Evolutionary conservation across 2,113 vertebrate species (phyloP), one percentile per base, ranked within the genome.

Genomic region (Rhynchopsitta pachyrhyncha): DNA sequence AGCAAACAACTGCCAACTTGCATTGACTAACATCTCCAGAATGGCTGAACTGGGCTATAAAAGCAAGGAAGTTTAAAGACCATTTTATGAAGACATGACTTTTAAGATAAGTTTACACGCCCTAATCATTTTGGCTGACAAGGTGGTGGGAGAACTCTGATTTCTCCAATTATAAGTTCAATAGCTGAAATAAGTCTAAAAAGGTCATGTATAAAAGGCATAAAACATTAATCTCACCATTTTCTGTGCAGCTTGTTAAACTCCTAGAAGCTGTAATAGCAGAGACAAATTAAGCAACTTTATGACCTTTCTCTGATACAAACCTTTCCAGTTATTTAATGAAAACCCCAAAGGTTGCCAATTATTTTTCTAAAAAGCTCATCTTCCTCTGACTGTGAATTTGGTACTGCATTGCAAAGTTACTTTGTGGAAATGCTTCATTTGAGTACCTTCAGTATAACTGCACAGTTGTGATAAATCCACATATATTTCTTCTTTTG

Each of bases 251-350:
- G 35, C 35, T 95, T 86, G 22, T 81, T 94, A 93, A 95, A 89
- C 23, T 75, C 44, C 41, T 62, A 47, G 55, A 81, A 76, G n/a
- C 31, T 52, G 5, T 64, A 88, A 93, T 2, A 88, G 19, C 37
- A 60, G 27, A 94, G 70, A 76, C 28, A 96, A 95, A 97, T 83
- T 28, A 28, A 93, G 24, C 63, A 78, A 90, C 57, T 85, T 88
- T 46, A 50, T 13, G 20, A 81, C 71, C 67, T 96, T 95, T 82
- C 50, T 63, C 46, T 85, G 70, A 82, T 37, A 70, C 88, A 92
- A 86, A 66, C 2, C 12, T 37, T 66, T 57, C 67, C 24, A 22
- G 37, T 47, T 90, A 68, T 31, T 93, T 93, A 85, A 78, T 76
- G 77, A 92, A 68, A 52, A 42, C 19, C 49, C n/a, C 22, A 86